A percentile compares a stretch with the other conserved stretches of the same genome.
Evolutionary conservation across 37 sponge, comb jelly and placozoan species (phyloP).

Genomic region (Oopsacas minuta): DNA sequence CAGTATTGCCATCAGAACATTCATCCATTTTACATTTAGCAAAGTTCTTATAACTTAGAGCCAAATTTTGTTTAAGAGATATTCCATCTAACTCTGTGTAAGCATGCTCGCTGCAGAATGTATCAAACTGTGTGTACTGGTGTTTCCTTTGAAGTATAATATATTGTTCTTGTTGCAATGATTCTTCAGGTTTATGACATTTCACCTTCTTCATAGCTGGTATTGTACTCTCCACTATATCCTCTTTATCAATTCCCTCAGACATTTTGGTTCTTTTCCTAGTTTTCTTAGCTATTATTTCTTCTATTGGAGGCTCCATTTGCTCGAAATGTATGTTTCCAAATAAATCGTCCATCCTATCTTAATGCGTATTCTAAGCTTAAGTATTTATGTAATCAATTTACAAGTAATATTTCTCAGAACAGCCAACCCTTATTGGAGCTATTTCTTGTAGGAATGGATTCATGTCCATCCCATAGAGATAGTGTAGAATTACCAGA

Average conservation of each 20-base stretch:
- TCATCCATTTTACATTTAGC: background rate
- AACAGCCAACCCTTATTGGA: too few species aligned
- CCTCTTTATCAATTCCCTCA: background rate
- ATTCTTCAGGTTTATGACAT: background rate
- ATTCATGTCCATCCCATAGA: too few species aligned
- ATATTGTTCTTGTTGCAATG: background rate
- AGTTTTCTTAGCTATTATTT: background rate
- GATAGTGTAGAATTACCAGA: too few species aligned
- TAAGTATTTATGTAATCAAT: too few species aligned
- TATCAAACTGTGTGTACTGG: background rate
- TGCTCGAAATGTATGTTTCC: background rate
- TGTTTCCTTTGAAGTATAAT: background rate
- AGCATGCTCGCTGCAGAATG: background rate
- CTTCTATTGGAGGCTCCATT: background rate
- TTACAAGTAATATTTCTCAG: too few species aligned
- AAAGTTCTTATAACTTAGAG: background rate
- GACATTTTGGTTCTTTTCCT: background rate
- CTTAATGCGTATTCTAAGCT: too few species aligned
- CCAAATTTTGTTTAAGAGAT: background rate
- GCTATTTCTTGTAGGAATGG: too few species aligned
- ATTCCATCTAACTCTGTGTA: too few species aligned
- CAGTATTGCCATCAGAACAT: background rate
- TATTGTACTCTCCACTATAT: too few species aligned
- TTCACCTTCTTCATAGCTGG: background rate
- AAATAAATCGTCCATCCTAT: background rate